A percentile compares a stretch with the other conserved stretches of the same genome.
phyloP scores from a whole-genome alignment of 1,140 invertebrate genomes.

The Caenorhabditis tropicalis region DNA sequence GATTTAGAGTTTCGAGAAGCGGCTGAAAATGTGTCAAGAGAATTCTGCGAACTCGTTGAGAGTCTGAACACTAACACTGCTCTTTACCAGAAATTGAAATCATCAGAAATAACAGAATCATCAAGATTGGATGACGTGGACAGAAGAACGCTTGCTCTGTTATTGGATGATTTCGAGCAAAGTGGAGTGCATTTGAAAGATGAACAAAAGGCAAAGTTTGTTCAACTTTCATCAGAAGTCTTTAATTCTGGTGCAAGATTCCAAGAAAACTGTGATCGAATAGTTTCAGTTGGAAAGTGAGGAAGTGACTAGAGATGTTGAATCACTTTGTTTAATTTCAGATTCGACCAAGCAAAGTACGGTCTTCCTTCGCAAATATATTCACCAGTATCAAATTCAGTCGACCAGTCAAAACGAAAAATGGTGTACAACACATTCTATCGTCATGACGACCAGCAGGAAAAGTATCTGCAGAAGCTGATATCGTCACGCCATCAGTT shows the following conservation, averaged over 20 bases:
- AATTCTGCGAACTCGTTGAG: conserved; percentile 59
- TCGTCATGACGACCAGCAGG: conserved; percentile 55
- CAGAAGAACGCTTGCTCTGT: conserved; percentile 50
- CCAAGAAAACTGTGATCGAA: conserved; percentile 48
- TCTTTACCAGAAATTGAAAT: conserved; percentile 57
- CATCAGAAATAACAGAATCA: conserved; percentile 49
- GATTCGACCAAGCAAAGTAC: conserved; percentile 45
- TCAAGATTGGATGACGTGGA: conserved; percentile 54
- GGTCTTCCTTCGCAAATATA: not conserved
- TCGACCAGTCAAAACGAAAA: conserved; percentile 41
- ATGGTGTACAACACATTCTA: conserved; percentile 55
- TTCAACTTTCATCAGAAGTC: conserved; percentile 50
- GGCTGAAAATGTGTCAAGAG: conserved; percentile 52
- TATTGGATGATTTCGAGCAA: conserved; percentile 58
- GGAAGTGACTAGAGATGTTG: not conserved
- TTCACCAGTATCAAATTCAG: conserved; percentile 50
- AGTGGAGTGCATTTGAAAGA: conserved; percentile 57
- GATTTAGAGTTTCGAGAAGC: conserved; percentile 49
- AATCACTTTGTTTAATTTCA: not conserved
- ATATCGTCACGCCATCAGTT: conserved; percentile 61
- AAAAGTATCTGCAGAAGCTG: conserved; percentile 56
- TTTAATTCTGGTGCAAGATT: conserved; percentile 54
- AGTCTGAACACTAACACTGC: conserved; percentile 55
- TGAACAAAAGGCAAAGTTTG: conserved; percentile 53
- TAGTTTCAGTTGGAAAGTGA: conserved; percentile 34